These are phyloP conservation scores for Ceratina calcarata DNA, from an alignment of 1,140 invertebrate species.

Conservation along the genomic window DNA sequence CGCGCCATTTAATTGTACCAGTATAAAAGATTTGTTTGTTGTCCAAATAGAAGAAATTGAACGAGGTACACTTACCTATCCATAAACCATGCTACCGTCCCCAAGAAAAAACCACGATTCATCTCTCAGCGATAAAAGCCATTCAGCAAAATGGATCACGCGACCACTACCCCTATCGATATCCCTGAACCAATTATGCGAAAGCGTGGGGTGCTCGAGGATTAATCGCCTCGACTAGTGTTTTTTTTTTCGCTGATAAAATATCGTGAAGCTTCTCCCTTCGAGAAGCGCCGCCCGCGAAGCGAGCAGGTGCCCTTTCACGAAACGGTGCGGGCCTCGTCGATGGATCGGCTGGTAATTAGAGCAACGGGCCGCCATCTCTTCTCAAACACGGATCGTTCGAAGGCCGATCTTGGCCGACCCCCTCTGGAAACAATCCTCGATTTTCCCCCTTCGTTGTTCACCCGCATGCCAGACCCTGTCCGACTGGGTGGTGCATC, in stretches of 20 bases:
- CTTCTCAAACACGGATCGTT: constrained; percentile 58
- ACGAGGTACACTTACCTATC: too few species aligned
- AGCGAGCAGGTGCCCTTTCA: constrained; percentile 37
- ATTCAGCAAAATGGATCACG: background rate
- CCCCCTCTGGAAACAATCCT: background rate
- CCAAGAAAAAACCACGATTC: background rate
- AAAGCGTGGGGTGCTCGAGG: background rate
- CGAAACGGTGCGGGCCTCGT: constrained; percentile 39
- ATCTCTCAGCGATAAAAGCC: background rate
- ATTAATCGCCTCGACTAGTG: constrained; percentile 19
- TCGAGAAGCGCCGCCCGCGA: background rate
- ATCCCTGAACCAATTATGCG: constrained; percentile 23
- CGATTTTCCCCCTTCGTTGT: constrained; percentile 13
- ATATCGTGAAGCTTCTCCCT: constrained; percentile 9
- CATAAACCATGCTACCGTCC: background rate
- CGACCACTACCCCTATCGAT: background rate
- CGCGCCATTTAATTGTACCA: too few species aligned
- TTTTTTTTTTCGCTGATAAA: constrained; percentile 26
- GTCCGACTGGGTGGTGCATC: constrained; percentile 75
- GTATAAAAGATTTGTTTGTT: too few species aligned
- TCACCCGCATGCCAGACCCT: constrained; percentile 27
- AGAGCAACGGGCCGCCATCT: constrained; percentile 58
- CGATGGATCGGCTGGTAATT: constrained; percentile 65
- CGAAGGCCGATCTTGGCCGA: constrained; percentile 13
- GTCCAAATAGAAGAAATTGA: too few species aligned